These are phyloP conservation scores for Oreochromis aureus DNA, from an alignment of 2,113 vertebrate genomes.

Conservation along the genomic window DNA sequence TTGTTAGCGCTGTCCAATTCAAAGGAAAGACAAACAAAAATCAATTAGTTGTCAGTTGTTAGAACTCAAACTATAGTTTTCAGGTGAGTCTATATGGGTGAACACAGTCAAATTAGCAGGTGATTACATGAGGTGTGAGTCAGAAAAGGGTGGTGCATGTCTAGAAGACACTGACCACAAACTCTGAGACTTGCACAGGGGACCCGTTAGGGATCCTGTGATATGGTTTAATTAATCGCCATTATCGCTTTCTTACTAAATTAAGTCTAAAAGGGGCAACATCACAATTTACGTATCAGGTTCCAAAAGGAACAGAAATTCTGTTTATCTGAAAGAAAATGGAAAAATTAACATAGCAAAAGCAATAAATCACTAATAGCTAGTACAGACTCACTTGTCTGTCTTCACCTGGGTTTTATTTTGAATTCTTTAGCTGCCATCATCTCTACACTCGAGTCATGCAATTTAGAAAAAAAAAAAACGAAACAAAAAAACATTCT, in stretches of 20 bases:
- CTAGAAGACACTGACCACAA: not conserved
- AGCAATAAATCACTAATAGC: not conserved
- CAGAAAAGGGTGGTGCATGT: not conserved
- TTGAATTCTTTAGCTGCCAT: constrained; percentile 47
- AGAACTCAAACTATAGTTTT: not conserved
- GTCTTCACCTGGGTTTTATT: constrained; percentile 24
- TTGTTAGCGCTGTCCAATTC: constrained; percentile 32
- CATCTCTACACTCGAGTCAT: constrained; percentile 68
- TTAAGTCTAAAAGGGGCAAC: constrained; percentile 12
- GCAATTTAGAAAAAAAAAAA: constrained; percentile 29
- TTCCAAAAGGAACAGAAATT: not conserved
- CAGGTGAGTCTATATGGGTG: not conserved
- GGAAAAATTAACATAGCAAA: not conserved
- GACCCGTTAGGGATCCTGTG: not conserved
- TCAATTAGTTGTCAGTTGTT: constrained; percentile 11
- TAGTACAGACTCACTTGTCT: not conserved
- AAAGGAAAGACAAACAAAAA: constrained; percentile 50
- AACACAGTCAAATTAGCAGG: constrained; percentile 3
- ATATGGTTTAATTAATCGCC: not conserved
- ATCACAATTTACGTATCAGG: not conserved
- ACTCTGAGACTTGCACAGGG: not conserved
- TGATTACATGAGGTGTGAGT: constrained; percentile 40
- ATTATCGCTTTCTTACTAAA: not conserved
- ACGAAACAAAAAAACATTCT: not conserved
- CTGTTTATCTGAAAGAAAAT: not conserved